Evolutionary conservation across 1,140 invertebrate genomes (phyloP).

Genomic region (Lycorma delicatula): DNA sequence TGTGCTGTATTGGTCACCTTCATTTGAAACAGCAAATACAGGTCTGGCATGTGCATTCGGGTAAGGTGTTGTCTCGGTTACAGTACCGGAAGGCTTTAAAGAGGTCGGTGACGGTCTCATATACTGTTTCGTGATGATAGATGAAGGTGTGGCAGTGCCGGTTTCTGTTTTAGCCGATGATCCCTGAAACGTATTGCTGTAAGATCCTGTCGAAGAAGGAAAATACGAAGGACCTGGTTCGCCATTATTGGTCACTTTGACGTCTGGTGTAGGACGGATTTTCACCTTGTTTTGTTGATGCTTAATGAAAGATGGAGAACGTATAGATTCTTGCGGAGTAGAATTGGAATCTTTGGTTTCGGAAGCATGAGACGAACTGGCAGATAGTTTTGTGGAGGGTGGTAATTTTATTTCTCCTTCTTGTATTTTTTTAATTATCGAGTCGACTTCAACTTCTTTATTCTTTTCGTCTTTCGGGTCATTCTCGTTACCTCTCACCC

Average conservation of each 20-base stretch:
- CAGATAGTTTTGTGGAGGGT: slow-evolving; percentile 41
- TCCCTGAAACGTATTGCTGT: slow-evolving; percentile 33
- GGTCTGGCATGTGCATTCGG: slow-evolving; percentile 33
- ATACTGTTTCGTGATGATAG: no score
- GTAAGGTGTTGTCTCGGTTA: slow-evolving; percentile 30
- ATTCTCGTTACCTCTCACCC: slow-evolving; percentile 59
- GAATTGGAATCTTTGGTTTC: slow-evolving; percentile 17
- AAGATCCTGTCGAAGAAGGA: no score
- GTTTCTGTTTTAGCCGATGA: no score
- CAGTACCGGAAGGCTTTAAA: no score
- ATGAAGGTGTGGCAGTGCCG: no score
- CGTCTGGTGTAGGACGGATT: slow-evolving; percentile 24
- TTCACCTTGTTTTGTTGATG: slow-evolving; percentile 32
- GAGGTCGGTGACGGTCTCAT: no score
- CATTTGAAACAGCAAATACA: slow-evolving; percentile 33
- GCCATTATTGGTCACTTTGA: neutral
- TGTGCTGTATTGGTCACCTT: neutral
- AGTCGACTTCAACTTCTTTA: slow-evolving; percentile 59
- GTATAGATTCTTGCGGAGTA: slow-evolving; percentile 19
- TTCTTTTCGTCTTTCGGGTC: slow-evolving; percentile 59
- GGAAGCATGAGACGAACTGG: no score
- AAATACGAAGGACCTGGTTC: no score
- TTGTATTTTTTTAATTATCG: slow-evolving; percentile 68
- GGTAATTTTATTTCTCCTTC: slow-evolving; percentile 71
- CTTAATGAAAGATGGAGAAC: slow-evolving; percentile 22